phyloP scores from a whole-genome alignment of 2,113 vertebrate genomes.

The Meriones unguiculatus region DNA sequence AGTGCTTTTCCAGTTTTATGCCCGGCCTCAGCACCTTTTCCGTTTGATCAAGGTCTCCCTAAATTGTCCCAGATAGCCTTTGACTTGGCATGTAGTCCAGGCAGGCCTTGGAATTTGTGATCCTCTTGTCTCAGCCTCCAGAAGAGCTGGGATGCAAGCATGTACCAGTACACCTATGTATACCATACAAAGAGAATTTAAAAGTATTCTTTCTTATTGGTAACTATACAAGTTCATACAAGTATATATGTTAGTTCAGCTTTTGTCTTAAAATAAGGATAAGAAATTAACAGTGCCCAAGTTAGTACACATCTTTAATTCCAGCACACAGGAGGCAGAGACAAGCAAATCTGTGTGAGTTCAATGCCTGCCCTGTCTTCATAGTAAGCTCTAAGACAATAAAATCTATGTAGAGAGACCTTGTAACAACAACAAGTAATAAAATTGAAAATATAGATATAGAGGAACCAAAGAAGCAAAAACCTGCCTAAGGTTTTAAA shows the following conservation, averaged over 20 bases:
- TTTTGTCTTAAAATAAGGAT: constrained; percentile 28
- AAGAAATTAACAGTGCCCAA: not conserved
- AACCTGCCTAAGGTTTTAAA: not conserved
- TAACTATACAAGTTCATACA: constrained; percentile 23
- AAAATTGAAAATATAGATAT: constrained; percentile 23
- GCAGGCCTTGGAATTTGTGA: not conserved
- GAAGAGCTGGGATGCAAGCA: not conserved
- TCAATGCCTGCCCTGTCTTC: not conserved
- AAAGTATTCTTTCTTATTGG: constrained; percentile 14
- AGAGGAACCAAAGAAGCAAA: not conserved
- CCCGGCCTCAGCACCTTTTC: not conserved
- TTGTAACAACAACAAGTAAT: not conserved
- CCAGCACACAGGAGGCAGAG: not conserved
- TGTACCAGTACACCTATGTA: too few relatives aligned
- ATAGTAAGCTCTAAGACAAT: not conserved
- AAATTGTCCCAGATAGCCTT: not conserved
- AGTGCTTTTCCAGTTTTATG: not conserved
- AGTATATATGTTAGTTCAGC: not conserved
- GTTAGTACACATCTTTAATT: not conserved
- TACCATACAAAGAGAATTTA: not conserved
- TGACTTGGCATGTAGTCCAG: not conserved
- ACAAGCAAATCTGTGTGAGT: not conserved
- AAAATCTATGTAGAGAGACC: not conserved
- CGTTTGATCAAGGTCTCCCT: not conserved
- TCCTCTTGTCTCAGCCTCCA: not conserved